Conservation (phyloP, 2,888 invertebrate genomes). For the Apodemia mormo region DNA sequence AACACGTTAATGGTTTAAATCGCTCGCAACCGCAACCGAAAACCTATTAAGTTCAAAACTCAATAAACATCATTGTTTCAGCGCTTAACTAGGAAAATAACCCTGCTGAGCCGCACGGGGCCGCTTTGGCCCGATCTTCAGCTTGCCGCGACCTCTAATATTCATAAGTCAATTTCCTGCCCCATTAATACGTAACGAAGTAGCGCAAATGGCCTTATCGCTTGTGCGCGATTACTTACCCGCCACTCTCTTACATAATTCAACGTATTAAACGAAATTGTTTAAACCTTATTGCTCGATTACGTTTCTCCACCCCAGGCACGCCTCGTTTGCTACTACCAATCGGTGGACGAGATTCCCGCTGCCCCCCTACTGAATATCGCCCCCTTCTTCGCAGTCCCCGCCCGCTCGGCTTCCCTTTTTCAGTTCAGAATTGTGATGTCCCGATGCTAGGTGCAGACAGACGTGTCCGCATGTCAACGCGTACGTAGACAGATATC, state of each 20-base stretch:
- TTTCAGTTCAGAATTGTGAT: conserved; percentile 49
- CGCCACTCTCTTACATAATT: conserved; percentile 82
- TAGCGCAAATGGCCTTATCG: conserved; percentile 82
- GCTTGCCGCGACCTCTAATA: conserved; percentile 77
- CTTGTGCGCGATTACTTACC: conserved; percentile 81
- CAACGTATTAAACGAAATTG: conserved; percentile 83
- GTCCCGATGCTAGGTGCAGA: conserved; percentile 53
- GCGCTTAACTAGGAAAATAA: conserved; percentile 77
- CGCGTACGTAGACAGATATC: conserved; percentile 48
- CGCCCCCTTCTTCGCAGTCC: conserved; percentile 47
- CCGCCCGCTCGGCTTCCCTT: conserved; percentile 59
- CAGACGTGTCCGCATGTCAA: conserved; percentile 43
- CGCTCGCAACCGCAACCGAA: conserved; percentile 60
- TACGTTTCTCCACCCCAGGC: conserved; percentile 77
- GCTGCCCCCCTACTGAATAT: conserved; percentile 46
- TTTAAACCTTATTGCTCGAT: conserved; percentile 83
- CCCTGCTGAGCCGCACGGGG: conserved; percentile 63
- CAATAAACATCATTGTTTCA: conserved; percentile 78
- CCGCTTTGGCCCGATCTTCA: conserved; percentile 74
- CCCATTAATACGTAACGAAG: conserved; percentile 82
- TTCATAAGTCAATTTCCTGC: conserved; percentile 82
- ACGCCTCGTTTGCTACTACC: conserved; percentile 73
- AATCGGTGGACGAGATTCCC: conserved; percentile 54
- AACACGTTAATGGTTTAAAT: conserved; percentile 71
- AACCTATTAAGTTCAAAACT: conserved; percentile 75